Evolutionary conservation across 37 sponge, comb jelly and placozoan species (phyloP), one percentile per base, ranked within the genome.

Genomic region (Crambe crambe): DNA sequence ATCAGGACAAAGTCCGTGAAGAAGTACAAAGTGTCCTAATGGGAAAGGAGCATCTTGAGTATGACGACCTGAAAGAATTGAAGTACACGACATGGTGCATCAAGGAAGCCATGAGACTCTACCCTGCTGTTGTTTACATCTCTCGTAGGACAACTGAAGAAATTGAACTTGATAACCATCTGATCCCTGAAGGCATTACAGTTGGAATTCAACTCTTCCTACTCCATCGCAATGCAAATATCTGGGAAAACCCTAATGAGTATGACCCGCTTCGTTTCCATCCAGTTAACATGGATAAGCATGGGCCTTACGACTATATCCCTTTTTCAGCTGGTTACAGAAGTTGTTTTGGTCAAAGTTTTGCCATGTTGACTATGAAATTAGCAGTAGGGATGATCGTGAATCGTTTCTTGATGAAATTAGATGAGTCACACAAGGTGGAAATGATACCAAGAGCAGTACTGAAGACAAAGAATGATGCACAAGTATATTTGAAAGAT

Each of bases 261-360:
- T n/a, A n/a, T n/a, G n/a, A n/a, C n/a, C n/a, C n/a, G n/a, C n/a
- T n/a, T n/a, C n/a, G n/a, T n/a, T n/a, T n/a, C n/a, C n/a, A n/a
- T n/a, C n/a, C n/a, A n/a, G n/a, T 35, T 78, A 0, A 32, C 89
- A 2, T 90, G 92, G 17, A 87, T 84, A 74, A 89, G 72, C 35
- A 59, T n/a, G n/a, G n/a, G n/a, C n/a, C n/a, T n/a, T n/a, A n/a
- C n/a, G n/a, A n/a, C n/a, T n/a, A n/a, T n/a, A 72, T 29, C 39
- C 21, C n/a, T 29, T 86, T 2, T 5, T 71, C 91, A 68, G 91
- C 88, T 59, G 91, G 95, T 58, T 62, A 83, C 37, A 56, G 94
- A 34, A 96, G 93, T 66, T 96, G 97, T 68, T 87, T 96, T 81
- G 93, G 96, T 66, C 96, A 96, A 65, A 84, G 77, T 37, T 92